phyloP scores from a whole-genome alignment of 2,797 vertebrate genomes.

The Periparus ater region DNA sequence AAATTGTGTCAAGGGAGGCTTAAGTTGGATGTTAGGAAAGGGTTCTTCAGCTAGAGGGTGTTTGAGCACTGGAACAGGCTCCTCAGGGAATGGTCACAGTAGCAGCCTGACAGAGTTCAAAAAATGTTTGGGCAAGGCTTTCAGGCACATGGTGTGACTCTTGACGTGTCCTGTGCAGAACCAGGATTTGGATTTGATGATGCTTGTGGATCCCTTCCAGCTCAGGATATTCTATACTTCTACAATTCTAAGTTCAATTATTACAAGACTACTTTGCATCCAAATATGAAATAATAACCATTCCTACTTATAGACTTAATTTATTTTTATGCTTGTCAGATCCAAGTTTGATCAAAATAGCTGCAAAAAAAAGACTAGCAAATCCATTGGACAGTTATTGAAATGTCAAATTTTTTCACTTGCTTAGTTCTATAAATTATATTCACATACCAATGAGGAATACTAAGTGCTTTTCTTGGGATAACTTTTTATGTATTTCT shows the following conservation, averaged over 20 bases:
- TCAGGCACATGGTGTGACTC: background rate
- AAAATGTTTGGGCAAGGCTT: background rate
- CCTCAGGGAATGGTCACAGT: background rate
- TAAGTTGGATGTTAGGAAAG: background rate
- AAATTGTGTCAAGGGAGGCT: background rate
- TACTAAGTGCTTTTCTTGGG: background rate
- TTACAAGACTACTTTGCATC: background rate
- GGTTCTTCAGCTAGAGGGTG: background rate
- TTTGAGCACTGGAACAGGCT: background rate
- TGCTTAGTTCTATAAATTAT: conserved; percentile 27
- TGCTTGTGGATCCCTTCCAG: background rate
- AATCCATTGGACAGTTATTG: conserved; percentile 60
- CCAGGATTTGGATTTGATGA: background rate
- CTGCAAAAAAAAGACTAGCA: conserved; percentile 62
- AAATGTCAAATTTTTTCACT: conserved; percentile 62
- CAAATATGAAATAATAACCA: conserved; percentile 22
- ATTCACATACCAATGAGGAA: background rate
- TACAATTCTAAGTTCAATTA: background rate
- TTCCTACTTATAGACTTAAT: conserved; percentile 40
- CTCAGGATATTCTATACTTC: background rate
- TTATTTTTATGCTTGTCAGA: conserved; percentile 64
- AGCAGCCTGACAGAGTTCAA: background rate
- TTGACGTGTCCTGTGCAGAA: background rate
- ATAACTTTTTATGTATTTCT: conserved; percentile 19
- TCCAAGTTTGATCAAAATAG: conserved; percentile 64